Evolutionary conservation across 2,797 vertebrate genomes (phyloP).

Genomic region (Trichosurus vulpecula): DNA sequence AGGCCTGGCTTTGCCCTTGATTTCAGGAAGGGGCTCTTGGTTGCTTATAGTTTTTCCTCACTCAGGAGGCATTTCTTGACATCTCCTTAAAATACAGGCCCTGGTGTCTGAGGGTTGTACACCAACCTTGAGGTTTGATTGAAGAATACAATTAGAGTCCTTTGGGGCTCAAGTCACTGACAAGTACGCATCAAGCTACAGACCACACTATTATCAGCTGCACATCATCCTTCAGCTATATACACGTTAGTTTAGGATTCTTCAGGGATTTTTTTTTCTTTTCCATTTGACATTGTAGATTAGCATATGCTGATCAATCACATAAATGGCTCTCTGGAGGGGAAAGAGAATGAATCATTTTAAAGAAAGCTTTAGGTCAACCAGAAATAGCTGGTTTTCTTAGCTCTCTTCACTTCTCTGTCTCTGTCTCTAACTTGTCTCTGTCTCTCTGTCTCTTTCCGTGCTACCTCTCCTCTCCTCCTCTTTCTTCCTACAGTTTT

Average conservation of each 20-base stretch:
- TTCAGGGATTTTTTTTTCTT: not conserved
- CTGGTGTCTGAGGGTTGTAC: too few relatives aligned
- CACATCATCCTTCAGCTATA: not conserved
- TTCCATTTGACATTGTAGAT: not conserved
- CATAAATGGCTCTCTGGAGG: not conserved
- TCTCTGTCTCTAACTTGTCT: not conserved
- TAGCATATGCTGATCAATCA: not conserved
- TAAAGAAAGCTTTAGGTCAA: slow-evolving; percentile 1
- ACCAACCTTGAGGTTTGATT: not conserved
- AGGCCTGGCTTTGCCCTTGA: not conserved
- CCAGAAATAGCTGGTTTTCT: not conserved
- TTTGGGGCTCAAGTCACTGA: not conserved
- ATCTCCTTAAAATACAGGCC: not conserved
- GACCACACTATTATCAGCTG: not conserved
- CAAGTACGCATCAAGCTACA: not conserved
- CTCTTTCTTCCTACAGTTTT: not conserved
- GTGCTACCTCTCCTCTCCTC: not conserved
- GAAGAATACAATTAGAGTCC: not conserved
- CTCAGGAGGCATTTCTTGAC: not conserved
- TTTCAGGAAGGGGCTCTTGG: not conserved
- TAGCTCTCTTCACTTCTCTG: not conserved
- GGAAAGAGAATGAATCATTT: slow-evolving; percentile 15
- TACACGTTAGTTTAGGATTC: not conserved
- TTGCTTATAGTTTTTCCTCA: not conserved
- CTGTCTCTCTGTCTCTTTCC: not conserved